These are phyloP conservation scores for Eulithis testata DNA, from an alignment of 2,888 invertebrate species.

Conservation along the genomic window DNA sequence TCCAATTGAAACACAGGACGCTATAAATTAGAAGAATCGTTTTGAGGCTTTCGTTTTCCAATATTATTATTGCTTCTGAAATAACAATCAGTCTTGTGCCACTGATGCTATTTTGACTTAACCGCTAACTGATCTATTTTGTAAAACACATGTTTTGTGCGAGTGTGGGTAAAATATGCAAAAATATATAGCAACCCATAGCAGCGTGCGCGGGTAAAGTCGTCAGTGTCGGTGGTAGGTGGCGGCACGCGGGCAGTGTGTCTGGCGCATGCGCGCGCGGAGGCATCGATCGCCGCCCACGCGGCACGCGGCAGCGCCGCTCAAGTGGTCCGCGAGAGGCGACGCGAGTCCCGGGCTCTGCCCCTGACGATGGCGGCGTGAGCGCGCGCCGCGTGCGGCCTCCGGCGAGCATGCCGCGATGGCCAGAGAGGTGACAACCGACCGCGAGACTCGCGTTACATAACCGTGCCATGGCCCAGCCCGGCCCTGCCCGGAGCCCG, in stretches of 20 bases:
- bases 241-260: slow-evolving; percentile 41
- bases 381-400: slow-evolving; percentile 84
- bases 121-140: too few relatives aligned
- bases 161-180: not conserved
- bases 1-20: too few relatives aligned
- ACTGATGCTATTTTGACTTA: too few relatives aligned
- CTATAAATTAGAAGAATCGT: too few relatives aligned
- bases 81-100: too few relatives aligned
- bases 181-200: slow-evolving; percentile 22
- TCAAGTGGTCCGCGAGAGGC: slow-evolving; percentile 74
- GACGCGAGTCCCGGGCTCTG: slow-evolving; percentile 78
- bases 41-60: too few relatives aligned
- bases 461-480: slow-evolving; percentile 58
- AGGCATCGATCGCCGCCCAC: slow-evolving; percentile 72
- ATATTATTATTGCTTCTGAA: too few relatives aligned
- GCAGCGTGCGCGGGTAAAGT: slow-evolving; percentile 32
- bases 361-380: slow-evolving; percentile 81
- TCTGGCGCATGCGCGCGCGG: slow-evolving; percentile 61
- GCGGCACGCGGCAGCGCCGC: slow-evolving; percentile 60
- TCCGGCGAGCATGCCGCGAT: slow-evolving; percentile 88
- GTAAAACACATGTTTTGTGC: not conserved
- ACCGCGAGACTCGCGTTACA: slow-evolving; percentile 57
- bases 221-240: slow-evolving; percentile 23
- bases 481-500: slow-evolving; percentile 50
- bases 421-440: slow-evolving; percentile 88